A percentile compares a stretch with the other conserved stretches of the same genome.
phyloP scores from a whole-genome alignment of 1,140 invertebrate species.

The Nasonia giraulti region DNA sequence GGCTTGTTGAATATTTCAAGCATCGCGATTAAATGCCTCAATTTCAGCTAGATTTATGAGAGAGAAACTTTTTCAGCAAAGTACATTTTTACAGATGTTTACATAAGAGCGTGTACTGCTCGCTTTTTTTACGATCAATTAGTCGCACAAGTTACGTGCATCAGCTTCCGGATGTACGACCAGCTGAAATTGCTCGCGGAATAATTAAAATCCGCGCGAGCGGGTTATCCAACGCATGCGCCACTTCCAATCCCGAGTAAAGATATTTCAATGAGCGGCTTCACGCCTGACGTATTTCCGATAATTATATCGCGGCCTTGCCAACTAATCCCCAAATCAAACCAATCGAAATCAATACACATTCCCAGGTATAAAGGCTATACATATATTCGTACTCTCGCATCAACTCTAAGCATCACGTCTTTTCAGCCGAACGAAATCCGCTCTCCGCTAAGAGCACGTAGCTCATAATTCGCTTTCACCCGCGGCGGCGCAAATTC shows the following conservation, averaged over 20 bases:
- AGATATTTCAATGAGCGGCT: too few species aligned
- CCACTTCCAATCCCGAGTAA: too few species aligned
- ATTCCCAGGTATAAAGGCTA: neutral
- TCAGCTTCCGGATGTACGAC: neutral
- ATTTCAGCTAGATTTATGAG: neutral
- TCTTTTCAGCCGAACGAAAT: neutral
- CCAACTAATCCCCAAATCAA: neutral
- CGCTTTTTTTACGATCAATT: neutral
- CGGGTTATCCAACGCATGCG: too few species aligned
- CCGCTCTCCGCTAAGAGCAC: neutral
- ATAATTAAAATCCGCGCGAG: neutral
- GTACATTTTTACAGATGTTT: neutral
- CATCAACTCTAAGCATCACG: neutral
- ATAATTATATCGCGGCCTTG: too few species aligned
- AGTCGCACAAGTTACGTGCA: neutral
- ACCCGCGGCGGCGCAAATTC: neutral
- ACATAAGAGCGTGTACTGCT: neutral
- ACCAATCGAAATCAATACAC: neutral
- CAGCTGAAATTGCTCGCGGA: neutral
- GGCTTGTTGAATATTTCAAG: neutral
- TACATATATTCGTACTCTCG: neutral
- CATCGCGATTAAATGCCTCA: neutral
- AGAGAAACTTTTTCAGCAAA: neutral
- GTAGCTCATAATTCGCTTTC: slow-evolving; percentile 15
- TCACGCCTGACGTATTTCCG: too few species aligned